A percentile compares a stretch with the other conserved stretches of the same genome.
Conservation (phyloP, 2,888 invertebrate genomes). For the Lepidochitona cinerea region DNA sequence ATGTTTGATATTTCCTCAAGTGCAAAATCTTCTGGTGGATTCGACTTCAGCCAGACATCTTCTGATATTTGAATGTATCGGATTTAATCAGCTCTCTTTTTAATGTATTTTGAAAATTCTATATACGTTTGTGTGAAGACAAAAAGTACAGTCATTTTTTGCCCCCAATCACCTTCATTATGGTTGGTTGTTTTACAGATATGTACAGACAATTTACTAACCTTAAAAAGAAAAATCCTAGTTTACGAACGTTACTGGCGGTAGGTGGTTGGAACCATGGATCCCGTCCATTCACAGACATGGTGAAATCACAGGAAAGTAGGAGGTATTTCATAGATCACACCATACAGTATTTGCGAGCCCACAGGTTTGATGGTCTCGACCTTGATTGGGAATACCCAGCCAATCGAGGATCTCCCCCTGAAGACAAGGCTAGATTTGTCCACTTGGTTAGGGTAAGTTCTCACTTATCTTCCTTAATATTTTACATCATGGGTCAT, state of each 20-base stretch:
- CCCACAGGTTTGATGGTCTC: slow-evolving; percentile 56
- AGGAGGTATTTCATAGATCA: slow-evolving; percentile 49
- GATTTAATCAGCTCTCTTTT: too few species aligned
- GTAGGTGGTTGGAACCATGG: slow-evolving; percentile 65
- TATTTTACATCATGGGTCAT: too few species aligned
- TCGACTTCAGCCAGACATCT: too few species aligned
- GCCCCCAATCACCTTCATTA: too few species aligned
- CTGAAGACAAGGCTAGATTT: slow-evolving; percentile 50
- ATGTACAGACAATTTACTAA: slow-evolving; percentile 47
- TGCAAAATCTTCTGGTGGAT: too few species aligned
- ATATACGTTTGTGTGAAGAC: too few species aligned
- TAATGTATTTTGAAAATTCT: too few species aligned
- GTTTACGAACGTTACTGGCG: slow-evolving; percentile 56
- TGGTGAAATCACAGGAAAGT: slow-evolving; percentile 37
- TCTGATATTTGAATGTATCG: too few species aligned
- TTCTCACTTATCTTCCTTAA: too few species aligned
- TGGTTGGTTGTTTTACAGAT: not conserved
- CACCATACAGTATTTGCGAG: slow-evolving; percentile 43
- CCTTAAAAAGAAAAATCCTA: slow-evolving; percentile 47
- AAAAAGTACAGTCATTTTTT: too few species aligned
- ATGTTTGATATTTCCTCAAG: too few species aligned
- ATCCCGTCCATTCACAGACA: slow-evolving; percentile 47
- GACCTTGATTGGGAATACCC: slow-evolving; percentile 68
- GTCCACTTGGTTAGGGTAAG: slow-evolving; percentile 44
- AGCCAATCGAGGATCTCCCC: slow-evolving; percentile 51